phyloP scores from a whole-genome alignment of 2,888 invertebrate species.

The Catocala sponsa region DNA sequence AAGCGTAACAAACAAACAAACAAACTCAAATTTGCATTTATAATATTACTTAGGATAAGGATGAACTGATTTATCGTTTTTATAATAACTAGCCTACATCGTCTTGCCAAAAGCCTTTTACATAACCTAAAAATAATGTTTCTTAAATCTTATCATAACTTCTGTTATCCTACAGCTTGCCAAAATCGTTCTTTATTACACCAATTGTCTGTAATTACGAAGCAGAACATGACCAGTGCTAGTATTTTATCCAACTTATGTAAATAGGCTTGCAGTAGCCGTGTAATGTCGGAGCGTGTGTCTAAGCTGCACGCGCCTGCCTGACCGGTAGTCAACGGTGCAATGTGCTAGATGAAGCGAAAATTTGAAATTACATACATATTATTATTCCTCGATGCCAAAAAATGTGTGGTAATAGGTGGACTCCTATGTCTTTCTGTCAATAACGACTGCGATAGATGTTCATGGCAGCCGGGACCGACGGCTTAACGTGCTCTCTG shows the following conservation, averaged over 20 bases:
- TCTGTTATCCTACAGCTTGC: background rate
- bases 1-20: too few species aligned
- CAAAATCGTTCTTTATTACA: conserved; percentile 5
- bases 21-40: too few species aligned
- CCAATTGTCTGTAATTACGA: conserved; percentile 26
- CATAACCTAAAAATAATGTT: background rate
- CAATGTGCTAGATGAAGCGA: background rate
- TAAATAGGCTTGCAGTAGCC: conserved; percentile 39
- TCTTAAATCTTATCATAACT: background rate
- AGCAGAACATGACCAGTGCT: conserved; percentile 30
- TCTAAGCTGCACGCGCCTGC: conserved; percentile 16
- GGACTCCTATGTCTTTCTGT: too few species aligned
- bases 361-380: too few species aligned
- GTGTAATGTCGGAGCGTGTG: conserved; percentile 31
- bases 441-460: too few species aligned
- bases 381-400: too few species aligned
- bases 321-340: conserved; percentile 16
- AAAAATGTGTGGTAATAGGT: too few species aligned
- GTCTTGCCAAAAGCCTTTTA: background rate
- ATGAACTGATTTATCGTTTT: too few species aligned
- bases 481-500: too few species aligned
- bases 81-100: too few species aligned
- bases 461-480: too few species aligned
- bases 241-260: conserved; percentile 30
- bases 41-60: too few species aligned